Base-by-base conservation (phyloP, 2,113 vertebrate genomes). In the Tupaia tana region DNA sequence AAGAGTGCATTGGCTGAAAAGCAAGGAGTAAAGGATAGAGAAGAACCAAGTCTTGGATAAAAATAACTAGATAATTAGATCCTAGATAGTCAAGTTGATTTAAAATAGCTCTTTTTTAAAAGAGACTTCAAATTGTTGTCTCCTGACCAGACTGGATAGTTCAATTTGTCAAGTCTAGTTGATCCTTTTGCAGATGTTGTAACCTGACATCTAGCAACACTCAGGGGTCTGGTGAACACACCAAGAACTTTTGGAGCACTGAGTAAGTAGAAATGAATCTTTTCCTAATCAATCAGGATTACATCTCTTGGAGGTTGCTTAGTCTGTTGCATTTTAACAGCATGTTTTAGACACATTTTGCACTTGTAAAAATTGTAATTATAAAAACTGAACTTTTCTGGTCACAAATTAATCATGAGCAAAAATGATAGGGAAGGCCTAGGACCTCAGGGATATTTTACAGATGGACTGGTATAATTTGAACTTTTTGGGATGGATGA, bases 261-360 rank as follows among this genome's bases (percentile, higher is more conserved):
- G 73, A 80, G 25, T 52, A 67, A 95, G 25, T 64, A 22, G 31
- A 85, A 34, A 85, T 31, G 29, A 95, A 70, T 93, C 52, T 80
- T 92, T 73, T 93, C 69, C 58, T 77, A 93, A 89, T 96, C 82
- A 86, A 78, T 80, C 52, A 79, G 56, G 52, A 80, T 80, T 92
- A 73, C 29, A 74, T 80, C 69, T 92, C 90, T 88, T 59, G 52
- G 78, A 75, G 29, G 24, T 75, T 77, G 14, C 71, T 93, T 90
- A 77, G 58, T 59, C 91, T 97, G 84, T 89, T 96, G 80, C 63
- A 80, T 71, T 95, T 96, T 96, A 95, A 56, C 58, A 95, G 22
- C 92, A 91, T 97, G 79, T 96, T 96, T 96, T 90, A 93, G 93
- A 93, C 92, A 98, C 66, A 93, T 96, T 96, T 91, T 90, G 56